Evolutionary conservation across 2,113 vertebrate species (phyloP).

Genomic region (Eurystomus gularis): DNA sequence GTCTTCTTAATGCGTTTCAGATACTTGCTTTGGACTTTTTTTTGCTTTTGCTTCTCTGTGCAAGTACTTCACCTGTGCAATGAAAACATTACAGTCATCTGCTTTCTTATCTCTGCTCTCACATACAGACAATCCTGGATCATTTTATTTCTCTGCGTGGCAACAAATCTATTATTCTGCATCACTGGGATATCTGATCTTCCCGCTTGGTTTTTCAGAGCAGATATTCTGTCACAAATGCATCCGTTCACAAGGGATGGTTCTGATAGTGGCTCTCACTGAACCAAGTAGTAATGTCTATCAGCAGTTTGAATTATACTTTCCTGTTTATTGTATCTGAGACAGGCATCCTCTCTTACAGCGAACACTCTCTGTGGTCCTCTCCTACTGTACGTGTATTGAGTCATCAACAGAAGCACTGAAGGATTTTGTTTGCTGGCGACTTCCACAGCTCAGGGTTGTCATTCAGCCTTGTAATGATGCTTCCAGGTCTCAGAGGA

Average conservation of each 20-base stretch:
- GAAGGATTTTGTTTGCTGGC: background rate
- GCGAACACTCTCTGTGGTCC: background rate
- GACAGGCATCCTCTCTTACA: background rate
- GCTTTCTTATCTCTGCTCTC: background rate
- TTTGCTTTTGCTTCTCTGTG: background rate
- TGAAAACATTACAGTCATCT: background rate
- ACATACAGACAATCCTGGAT: background rate
- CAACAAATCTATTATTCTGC: background rate
- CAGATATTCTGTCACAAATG: background rate
- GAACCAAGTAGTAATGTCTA: background rate
- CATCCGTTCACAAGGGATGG: background rate
- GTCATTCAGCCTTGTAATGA: background rate
- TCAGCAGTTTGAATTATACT: background rate
- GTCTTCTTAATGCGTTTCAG: background rate
- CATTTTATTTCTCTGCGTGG: background rate
- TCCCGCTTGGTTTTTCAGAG: background rate
- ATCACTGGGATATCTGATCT: constrained; percentile 7
- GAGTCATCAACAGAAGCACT: background rate
- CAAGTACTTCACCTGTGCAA: background rate
- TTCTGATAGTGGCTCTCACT: background rate
- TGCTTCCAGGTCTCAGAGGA: background rate
- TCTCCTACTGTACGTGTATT: background rate
- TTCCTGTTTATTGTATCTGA: background rate
- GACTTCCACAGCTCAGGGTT: background rate
- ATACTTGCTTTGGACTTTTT: background rate